These are phyloP conservation scores for Camponotus vicinus DNA, from an alignment of 1,140 invertebrate species.

Conservation along the genomic window DNA sequence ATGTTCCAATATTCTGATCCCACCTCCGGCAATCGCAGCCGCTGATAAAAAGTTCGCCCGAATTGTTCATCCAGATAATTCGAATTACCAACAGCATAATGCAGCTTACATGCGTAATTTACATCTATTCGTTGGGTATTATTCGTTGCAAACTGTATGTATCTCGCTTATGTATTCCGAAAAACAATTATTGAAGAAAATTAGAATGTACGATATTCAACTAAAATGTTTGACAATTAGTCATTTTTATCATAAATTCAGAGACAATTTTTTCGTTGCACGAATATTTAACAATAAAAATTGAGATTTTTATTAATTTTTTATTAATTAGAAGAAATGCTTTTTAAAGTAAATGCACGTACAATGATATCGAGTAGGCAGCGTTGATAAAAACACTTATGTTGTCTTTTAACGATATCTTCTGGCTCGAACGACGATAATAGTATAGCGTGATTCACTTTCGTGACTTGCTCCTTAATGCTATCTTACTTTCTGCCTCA, in stretches of 20 bases:
- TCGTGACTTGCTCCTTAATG: slow-evolving; percentile 56
- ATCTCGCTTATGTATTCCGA: neutral
- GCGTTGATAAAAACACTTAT: slow-evolving; percentile 44
- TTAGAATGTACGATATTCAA: neutral
- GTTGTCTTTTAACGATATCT: slow-evolving; percentile 55
- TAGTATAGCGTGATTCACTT: slow-evolving; percentile 48
- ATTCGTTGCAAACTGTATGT: neutral
- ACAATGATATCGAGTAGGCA: neutral
- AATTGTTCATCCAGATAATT: slow-evolving; percentile 25
- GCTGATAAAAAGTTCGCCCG: slow-evolving; percentile 26
- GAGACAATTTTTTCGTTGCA: neutral
- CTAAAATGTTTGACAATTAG: neutral
- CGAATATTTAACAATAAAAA: slow-evolving; percentile 19
- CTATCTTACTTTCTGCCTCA: slow-evolving; percentile 38
- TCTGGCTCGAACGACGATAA: slow-evolving; percentile 36
- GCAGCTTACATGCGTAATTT: slow-evolving; percentile 30
- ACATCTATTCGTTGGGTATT: neutral
- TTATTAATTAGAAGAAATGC: neutral
- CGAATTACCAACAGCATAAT: slow-evolving; percentile 37
- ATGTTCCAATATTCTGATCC: slow-evolving; percentile 54
- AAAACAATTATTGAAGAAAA: slow-evolving; percentile 1
- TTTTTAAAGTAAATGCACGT: slow-evolving; percentile 11
- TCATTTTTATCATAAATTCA: neutral
- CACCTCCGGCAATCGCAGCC: slow-evolving; percentile 7
- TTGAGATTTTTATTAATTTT: neutral